phyloP scores from a whole-genome alignment of 2,797 vertebrate species.

The Spea hammondii region DNA sequence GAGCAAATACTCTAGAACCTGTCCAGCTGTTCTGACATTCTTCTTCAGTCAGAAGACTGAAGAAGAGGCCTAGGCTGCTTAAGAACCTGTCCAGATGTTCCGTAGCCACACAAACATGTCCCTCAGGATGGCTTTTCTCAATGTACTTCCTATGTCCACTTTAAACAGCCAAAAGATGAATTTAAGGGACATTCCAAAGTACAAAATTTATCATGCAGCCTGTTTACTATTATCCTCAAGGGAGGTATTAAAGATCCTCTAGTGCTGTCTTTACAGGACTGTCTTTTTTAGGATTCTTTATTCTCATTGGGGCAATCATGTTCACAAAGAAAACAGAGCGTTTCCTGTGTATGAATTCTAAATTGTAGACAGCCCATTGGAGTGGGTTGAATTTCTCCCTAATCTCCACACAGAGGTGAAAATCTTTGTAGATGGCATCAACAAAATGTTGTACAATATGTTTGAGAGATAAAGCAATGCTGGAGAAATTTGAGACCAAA shows the following conservation, averaged over 20 bases:
- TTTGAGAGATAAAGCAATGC: not conserved
- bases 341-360: no score
- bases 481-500: not conserved
- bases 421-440: not conserved
- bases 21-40: constrained; percentile 29
- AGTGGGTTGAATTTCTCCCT: not conserved
- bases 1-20: constrained; percentile 9
- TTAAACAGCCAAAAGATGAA: constrained; percentile 4
- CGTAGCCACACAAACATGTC: constrained; percentile 18
- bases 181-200: not conserved
- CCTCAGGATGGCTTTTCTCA: constrained; percentile 13
- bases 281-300: not conserved
- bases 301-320: no score
- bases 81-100: constrained; percentile 33
- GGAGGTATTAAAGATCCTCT: no score
- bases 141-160: constrained; percentile 10
- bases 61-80: constrained; percentile 6
- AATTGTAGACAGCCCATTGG: no score
- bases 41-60: no score
- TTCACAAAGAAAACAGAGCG: no score
- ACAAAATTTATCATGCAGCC: not conserved
- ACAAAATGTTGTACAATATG: not conserved
- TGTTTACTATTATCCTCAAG: not conserved
- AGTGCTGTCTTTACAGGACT: no score
- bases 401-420: not conserved